Conservation (phyloP, 2,797 vertebrate species). For the Momotus momota region DNA sequence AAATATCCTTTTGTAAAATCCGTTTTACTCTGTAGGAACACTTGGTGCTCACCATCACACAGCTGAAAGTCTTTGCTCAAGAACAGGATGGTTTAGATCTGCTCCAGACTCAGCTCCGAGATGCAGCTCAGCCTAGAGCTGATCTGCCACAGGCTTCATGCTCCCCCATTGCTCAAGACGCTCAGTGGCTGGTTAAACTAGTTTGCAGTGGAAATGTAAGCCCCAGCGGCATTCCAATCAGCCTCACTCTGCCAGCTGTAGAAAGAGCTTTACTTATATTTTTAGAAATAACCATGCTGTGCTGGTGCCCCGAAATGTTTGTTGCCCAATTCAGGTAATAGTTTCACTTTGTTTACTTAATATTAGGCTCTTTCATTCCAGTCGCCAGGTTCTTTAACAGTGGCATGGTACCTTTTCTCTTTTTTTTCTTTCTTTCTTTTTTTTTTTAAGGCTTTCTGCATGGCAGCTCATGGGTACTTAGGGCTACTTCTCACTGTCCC, state of each 20-base stretch:
- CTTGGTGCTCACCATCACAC: background rate
- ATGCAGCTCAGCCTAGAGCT: background rate
- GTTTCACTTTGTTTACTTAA: background rate
- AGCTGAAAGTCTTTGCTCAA: background rate
- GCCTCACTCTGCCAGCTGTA: background rate
- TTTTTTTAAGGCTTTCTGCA: background rate
- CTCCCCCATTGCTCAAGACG: background rate
- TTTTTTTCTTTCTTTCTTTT: background rate
- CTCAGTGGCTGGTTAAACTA: background rate
- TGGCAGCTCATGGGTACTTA: background rate
- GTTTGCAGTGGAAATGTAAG: background rate
- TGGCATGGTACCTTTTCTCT: background rate
- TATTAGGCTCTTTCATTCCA: background rate
- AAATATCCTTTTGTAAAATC: background rate
- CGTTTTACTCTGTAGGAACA: background rate
- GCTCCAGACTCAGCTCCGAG: accelerated
- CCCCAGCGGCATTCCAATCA: background rate
- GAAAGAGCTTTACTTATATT: background rate
- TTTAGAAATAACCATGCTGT: background rate
- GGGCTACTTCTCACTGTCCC: background rate
- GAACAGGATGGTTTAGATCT: background rate
- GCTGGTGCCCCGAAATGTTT: background rate
- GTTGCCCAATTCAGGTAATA: background rate
- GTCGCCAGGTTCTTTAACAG: background rate
- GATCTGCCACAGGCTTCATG: background rate